Conservation (phyloP, 2,888 invertebrate species). For the Aphidius colemani region DNA sequence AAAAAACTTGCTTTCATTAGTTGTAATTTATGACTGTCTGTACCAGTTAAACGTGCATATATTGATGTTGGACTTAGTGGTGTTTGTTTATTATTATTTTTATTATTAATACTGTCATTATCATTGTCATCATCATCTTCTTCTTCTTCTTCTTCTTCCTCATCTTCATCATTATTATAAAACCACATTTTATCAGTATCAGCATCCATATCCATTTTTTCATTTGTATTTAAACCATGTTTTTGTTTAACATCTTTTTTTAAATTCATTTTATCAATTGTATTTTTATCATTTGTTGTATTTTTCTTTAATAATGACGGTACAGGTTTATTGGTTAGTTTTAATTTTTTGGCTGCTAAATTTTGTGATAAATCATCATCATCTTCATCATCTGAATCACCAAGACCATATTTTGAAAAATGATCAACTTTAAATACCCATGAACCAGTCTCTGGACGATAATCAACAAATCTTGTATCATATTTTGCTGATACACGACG, state of each 20-base stretch:
- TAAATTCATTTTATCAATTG: slow-evolving; percentile 19
- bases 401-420: slow-evolving; percentile 91
- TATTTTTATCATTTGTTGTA: slow-evolving; percentile 14
- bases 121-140: slow-evolving; percentile 16
- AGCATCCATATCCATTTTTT: neutral
- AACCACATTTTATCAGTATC: neutral
- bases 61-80: slow-evolving; percentile 67
- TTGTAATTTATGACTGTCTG: slow-evolving; percentile 73
- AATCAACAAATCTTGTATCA: slow-evolving; percentile 91
- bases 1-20: slow-evolving; percentile 85
- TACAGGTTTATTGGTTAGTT: slow-evolving; percentile 16
- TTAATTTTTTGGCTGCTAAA: slow-evolving; percentile 41
- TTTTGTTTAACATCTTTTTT: slow-evolving; percentile 15
- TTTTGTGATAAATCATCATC: slow-evolving; percentile 52
- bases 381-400: slow-evolving; percentile 88
- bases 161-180: neutral
- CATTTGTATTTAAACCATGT: slow-evolving; percentile 1
- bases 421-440: slow-evolving; percentile 97
- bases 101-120: neutral
- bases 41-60: slow-evolving; percentile 67
- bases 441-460: slow-evolving; percentile 92
- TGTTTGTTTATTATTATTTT: slow-evolving; percentile 29
- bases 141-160: neutral
- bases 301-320: too few relatives aligned
- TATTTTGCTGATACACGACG: slow-evolving; percentile 84